Percentiles rank a stretch among this genome's conserved stretches.
Conservation (phyloP, 2,113 vertebrate genomes). For the Pedetes capensis region DNA sequence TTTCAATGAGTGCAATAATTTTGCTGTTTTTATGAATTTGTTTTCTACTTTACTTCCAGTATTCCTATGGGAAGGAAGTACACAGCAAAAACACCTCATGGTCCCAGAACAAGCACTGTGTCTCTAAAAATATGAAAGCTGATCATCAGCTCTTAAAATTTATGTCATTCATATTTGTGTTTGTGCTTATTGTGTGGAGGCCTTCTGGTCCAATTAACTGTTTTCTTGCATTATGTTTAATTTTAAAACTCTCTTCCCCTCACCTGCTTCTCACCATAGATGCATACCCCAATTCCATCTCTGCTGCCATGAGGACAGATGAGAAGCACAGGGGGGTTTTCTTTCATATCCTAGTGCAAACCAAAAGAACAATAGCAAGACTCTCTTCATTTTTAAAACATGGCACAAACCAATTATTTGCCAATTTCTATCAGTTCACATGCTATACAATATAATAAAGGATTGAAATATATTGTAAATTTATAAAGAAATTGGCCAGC, state of each 20-base stretch:
- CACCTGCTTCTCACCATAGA: neutral
- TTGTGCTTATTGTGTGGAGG: neutral
- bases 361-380: neutral
- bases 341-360: neutral
- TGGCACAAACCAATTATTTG: neutral
- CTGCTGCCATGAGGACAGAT: neutral
- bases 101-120: neutral
- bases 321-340: neutral
- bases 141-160: neutral
- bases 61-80: neutral
- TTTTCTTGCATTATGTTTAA: neutral
- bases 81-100: neutral
- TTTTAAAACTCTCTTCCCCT: neutral
- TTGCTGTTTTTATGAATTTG: neutral
- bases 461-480: neutral
- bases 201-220: neutral
- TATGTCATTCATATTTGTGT: neutral
- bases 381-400: neutral
- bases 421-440: neutral
- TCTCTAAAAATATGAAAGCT: neutral
- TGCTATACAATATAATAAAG: neutral
- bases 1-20: rapidly evolving
- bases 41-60: neutral
- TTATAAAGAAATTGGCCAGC: neutral
- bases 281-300: neutral